Percentiles rank a stretch among this genome's conserved stretches.
Conservation (phyloP, 2,888 invertebrate genomes). For the Gastracanthus pulcherrimus region DNA sequence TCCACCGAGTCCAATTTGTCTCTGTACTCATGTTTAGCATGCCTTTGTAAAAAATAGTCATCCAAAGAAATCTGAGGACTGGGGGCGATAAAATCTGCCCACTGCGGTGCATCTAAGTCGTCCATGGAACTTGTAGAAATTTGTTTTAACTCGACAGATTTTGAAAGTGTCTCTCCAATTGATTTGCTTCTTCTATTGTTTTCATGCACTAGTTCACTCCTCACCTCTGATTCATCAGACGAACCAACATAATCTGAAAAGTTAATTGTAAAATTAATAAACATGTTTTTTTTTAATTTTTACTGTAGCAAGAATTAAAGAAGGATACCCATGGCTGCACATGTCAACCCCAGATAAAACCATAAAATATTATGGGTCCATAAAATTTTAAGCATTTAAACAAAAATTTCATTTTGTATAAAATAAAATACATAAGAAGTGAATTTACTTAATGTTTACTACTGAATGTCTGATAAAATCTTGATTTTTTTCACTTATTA, state of each 20-base stretch:
- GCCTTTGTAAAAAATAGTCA: conserved; percentile 64
- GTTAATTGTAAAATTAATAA: background rate
- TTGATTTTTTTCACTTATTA: too few relatives aligned
- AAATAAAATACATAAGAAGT: too few relatives aligned
- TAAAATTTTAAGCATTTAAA: too few relatives aligned
- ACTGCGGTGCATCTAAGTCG: conserved; percentile 68
- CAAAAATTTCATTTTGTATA: too few relatives aligned
- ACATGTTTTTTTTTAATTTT: background rate
- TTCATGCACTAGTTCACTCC: background rate
- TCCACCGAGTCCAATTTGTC: conserved; percentile 15
- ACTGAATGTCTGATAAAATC: too few relatives aligned
- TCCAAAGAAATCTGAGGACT: conserved; percentile 64
- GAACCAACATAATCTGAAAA: conserved; percentile 49
- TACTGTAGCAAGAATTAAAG: background rate
- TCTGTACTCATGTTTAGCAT: conserved; percentile 55
- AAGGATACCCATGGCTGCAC: too few relatives aligned
- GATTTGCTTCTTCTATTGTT: background rate
- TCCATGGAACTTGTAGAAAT: conserved; percentile 58
- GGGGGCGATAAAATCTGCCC: conserved; percentile 66
- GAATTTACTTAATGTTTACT: too few relatives aligned
- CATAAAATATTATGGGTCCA: too few relatives aligned
- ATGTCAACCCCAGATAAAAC: too few relatives aligned
- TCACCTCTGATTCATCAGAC: conserved; percentile 5
- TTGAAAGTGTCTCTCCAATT: background rate
- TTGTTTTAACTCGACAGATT: conserved; percentile 3